These are phyloP conservation scores for Drosophila subobscura DNA, from an alignment of 1,140 invertebrate species.

Conservation along the genomic window DNA sequence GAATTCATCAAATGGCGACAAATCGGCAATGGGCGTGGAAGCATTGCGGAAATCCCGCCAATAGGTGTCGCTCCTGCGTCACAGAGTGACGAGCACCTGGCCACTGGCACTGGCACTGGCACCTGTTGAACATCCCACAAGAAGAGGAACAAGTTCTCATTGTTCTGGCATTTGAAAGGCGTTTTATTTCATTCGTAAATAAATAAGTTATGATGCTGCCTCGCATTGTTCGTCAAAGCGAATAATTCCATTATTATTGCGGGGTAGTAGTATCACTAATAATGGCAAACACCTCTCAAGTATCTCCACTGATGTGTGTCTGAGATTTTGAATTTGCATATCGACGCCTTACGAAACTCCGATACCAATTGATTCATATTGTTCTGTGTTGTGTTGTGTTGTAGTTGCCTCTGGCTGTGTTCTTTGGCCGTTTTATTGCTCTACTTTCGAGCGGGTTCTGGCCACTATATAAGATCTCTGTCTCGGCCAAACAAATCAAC, in stretches of 20 bases:
- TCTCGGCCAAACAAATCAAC: slow-evolving; percentile 25
- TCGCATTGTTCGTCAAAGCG: slow-evolving; percentile 9
- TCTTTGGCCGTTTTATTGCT: slow-evolving; percentile 57
- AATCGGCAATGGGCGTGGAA: slow-evolving; percentile 23
- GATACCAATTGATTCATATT: no score
- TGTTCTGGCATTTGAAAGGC: slow-evolving; percentile 55
- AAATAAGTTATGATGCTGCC: slow-evolving; percentile 42
- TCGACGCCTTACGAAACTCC: no score
- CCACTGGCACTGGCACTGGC: neutral
- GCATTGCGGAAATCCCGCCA: slow-evolving; percentile 6
- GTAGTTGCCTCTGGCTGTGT: slow-evolving; percentile 37
- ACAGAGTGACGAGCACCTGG: neutral
- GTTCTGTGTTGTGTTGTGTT: neutral
- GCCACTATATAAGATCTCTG: slow-evolving; percentile 52
- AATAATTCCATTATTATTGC: neutral
- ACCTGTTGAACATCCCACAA: slow-evolving; percentile 21
- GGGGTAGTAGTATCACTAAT: slow-evolving; percentile 40
- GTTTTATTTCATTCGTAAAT: slow-evolving; percentile 30
- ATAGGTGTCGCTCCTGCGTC: neutral
- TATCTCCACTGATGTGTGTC: slow-evolving; percentile 6
- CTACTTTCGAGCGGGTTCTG: slow-evolving; percentile 44
- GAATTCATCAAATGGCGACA: slow-evolving; percentile 15
- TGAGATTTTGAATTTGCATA: slow-evolving; percentile 13
- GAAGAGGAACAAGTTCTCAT: slow-evolving; percentile 73
- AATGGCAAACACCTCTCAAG: slow-evolving; percentile 26